Base-by-base conservation (phyloP, 2,113 vertebrate genomes). In the Dolichotis patagonum region DNA sequence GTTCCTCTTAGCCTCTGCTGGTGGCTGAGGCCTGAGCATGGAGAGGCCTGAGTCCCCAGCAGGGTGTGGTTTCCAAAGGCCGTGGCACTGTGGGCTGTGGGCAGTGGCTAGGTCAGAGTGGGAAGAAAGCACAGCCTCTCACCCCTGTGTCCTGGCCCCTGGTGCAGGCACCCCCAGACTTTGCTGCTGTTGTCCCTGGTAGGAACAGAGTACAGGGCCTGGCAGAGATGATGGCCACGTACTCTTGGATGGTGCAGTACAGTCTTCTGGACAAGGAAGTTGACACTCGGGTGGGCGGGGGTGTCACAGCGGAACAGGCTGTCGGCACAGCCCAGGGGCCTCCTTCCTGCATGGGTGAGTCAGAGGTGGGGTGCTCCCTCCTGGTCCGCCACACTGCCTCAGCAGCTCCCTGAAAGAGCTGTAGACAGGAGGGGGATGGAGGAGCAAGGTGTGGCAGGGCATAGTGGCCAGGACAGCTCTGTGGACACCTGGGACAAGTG, bases 341-440 rank as follows among this genome's bases (percentile, higher is more conserved):
- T 52, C 90, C 78, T 93, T 97, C 95, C 94, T 77, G 87, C 49
- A 77, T 0, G 38, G 24, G 24, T 94, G 96, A 94, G 75, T 95
- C 96, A 96, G 65, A 91, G 91, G 93, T 32, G 20, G 52, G 26
- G n/a, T 49, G 62, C 69, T 75, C 63, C 58, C 85, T 38, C 30
- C 63, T 9, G 8, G 69, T 22, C 32, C 90, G 8, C 13, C 17
- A 24, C 0, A 1, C 43, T 5, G 0, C 22, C 78, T 26, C 73
- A 3, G 60, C 0, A 43, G 69, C 69, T 90, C 49, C 4, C 16
- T 9, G 43, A 0, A 19, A 2, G 88, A 90, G 82, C 69, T n/a
- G 35, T 0, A 14, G 56, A 32, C 26, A 6, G n/a, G 9, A 78
- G 56, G 52, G 20, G 4, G 38, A 26, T 5, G 24, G 3, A 56